These are phyloP conservation scores for Montipora capricornis DNA, from an alignment of 64 coral and sea anemone genomes.

Conservation along the genomic window DNA sequence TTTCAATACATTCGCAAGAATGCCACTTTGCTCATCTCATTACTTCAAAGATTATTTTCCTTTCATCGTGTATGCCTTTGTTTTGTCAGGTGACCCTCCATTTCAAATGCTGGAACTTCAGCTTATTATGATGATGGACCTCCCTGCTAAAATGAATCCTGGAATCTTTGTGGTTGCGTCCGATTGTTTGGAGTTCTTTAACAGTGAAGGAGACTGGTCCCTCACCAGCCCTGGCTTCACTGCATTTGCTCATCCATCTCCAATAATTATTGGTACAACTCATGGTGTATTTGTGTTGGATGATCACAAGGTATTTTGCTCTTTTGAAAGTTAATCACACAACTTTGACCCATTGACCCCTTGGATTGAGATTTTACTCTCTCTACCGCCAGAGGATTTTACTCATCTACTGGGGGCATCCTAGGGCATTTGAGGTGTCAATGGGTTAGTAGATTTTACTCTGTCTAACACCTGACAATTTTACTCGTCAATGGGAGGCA, in stretches of 20 bases:
- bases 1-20: too few relatives aligned
- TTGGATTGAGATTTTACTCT: too few relatives aligned
- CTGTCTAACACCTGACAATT: too few relatives aligned
- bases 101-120: conserved; percentile 97
- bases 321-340: too few relatives aligned
- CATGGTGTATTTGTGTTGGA: conserved; percentile 95
- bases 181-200: conserved; percentile 88
- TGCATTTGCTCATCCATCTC: conserved; percentile 95
- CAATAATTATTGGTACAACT: conserved; percentile 91
- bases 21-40: neutral
- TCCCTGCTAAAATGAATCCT: conserved; percentile 84
- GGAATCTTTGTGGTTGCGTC: conserved; percentile 91
- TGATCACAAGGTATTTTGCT: conserved; percentile 27
- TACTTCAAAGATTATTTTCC: neutral
- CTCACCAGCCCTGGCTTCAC: conserved; percentile 95
- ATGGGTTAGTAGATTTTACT: too few relatives aligned
- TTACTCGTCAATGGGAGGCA: too few relatives aligned
- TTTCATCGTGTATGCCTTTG: neutral
- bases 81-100: conserved; percentile 78
- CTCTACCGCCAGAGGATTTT: too few relatives aligned
- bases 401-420: too few relatives aligned
- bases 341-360: too few relatives aligned
- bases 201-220: conserved; percentile 75
- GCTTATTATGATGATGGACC: conserved; percentile 86
- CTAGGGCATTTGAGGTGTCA: too few relatives aligned